These are phyloP conservation scores for Caenorhabditis macrosperma DNA, from an alignment of 2,888 invertebrate genomes.

Conservation along the genomic window DNA sequence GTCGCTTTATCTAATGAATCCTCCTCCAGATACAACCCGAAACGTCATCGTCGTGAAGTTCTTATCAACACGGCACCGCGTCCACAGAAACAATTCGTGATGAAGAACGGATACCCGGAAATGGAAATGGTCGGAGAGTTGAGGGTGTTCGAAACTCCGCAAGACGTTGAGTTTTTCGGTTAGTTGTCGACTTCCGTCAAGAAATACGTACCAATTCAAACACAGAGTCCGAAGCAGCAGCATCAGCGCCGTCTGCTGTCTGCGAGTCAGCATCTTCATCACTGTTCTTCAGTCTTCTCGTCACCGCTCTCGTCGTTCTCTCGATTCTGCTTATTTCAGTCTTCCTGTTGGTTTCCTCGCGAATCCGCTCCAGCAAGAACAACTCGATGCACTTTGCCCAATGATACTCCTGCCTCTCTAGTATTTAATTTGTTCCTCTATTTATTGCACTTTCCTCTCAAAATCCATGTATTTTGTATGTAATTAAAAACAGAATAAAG, in stretches of 20 bases:
- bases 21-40: slow-evolving; percentile 44
- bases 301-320: slow-evolving; percentile 55
- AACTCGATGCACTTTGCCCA: slow-evolving; percentile 60
- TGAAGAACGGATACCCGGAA: slow-evolving; percentile 65
- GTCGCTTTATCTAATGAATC: neutral
- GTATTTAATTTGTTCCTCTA: slow-evolving; percentile 5
- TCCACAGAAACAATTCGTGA: slow-evolving; percentile 31
- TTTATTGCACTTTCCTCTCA: slow-evolving; percentile 10
- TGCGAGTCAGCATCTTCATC: slow-evolving; percentile 37
- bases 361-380: slow-evolving; percentile 54
- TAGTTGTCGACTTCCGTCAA: slow-evolving; percentile 6
- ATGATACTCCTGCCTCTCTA: neutral
- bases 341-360: slow-evolving; percentile 53
- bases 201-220: too few species aligned
- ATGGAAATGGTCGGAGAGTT: slow-evolving; percentile 76
- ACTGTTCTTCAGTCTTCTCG: slow-evolving; percentile 53
- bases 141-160: slow-evolving; percentile 76
- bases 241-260: slow-evolving; percentile 10
- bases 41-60: slow-evolving; percentile 58
- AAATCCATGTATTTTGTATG: slow-evolving; percentile 2
- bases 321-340: slow-evolving; percentile 58
- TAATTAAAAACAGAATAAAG: slow-evolving; percentile 14
- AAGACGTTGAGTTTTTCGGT: slow-evolving; percentile 76
- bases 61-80: slow-evolving; percentile 37
- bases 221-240: slow-evolving; percentile 31